A percentile compares a stretch with the other conserved stretches of the same genome.
These are phyloP conservation scores for Saguinus imperator DNA, from an alignment of 2,113 vertebrate genomes.

Conservation along the genomic window DNA sequence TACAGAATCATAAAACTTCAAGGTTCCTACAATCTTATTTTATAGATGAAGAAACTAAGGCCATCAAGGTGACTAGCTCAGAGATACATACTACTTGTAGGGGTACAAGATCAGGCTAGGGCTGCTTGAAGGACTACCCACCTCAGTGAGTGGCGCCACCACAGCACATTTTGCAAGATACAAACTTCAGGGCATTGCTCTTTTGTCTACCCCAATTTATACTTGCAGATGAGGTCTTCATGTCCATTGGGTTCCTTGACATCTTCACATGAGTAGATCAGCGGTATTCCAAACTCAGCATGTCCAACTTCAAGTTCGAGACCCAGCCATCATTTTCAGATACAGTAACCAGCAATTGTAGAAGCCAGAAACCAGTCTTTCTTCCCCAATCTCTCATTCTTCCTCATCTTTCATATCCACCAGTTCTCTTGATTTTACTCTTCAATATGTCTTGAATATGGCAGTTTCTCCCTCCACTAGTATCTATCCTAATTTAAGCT, in stretches of 20 bases:
- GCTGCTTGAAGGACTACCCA: background rate
- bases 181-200: too few species aligned
- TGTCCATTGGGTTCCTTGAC: too few species aligned
- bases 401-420: too few species aligned
- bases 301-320: background rate
- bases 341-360: background rate
- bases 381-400: background rate
- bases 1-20: too few species aligned
- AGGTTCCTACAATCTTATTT: background rate
- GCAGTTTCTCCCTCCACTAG: background rate
- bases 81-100: too few species aligned
- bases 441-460: background rate
- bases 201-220: accelerated
- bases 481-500: background rate
- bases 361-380: background rate
- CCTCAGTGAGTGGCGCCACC: accelerated
- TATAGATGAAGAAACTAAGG: background rate
- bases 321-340: background rate
- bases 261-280: background rate
- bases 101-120: background rate
- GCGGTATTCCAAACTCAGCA: background rate
- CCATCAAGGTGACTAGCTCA: background rate
- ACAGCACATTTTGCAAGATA: background rate
- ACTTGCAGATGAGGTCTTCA: background rate
- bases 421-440: background rate